phyloP scores from a whole-genome alignment of 1,140 invertebrate genomes.

The Ceratosolen fusciceps region DNA sequence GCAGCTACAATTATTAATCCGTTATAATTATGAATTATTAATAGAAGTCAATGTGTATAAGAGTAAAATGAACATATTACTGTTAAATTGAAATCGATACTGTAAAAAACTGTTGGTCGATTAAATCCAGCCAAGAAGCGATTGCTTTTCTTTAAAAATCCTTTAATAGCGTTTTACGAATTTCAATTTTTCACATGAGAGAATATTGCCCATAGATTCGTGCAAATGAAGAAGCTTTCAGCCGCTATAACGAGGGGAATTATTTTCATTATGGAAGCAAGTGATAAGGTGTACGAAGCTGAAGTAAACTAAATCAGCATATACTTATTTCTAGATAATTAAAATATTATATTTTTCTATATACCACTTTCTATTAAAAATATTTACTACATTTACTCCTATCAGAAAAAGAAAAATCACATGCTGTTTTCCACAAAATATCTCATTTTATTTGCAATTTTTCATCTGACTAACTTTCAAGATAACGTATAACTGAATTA shows the following conservation, averaged over 20 bases:
- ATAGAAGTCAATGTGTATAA: too few species aligned
- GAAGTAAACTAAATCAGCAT: not conserved
- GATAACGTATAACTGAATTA: not conserved
- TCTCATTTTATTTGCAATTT: not conserved
- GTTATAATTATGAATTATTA: too few species aligned
- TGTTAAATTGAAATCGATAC: too few species aligned
- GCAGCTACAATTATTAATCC: too few species aligned
- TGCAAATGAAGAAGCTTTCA: not conserved
- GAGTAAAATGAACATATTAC: too few species aligned
- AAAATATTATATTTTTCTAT: not conserved
- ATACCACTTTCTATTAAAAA: not conserved
- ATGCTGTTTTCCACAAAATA: not conserved
- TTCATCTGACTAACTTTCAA: not conserved
- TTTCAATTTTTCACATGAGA: slow-evolving; percentile 61
- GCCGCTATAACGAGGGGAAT: not conserved
- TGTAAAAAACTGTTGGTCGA: slow-evolving; percentile 48
- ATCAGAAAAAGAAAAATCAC: not conserved
- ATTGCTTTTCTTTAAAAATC: not conserved
- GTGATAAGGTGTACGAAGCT: not conserved
- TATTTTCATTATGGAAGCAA: not conserved
- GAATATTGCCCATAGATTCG: slow-evolving; percentile 46
- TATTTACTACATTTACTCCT: not conserved
- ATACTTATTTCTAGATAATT: not conserved
- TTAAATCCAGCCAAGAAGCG: slow-evolving; percentile 57
- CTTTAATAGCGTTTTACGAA: slow-evolving; percentile 58